Conservation (phyloP, 2,797 vertebrate genomes). For the Pempheris klunzingeri region DNA sequence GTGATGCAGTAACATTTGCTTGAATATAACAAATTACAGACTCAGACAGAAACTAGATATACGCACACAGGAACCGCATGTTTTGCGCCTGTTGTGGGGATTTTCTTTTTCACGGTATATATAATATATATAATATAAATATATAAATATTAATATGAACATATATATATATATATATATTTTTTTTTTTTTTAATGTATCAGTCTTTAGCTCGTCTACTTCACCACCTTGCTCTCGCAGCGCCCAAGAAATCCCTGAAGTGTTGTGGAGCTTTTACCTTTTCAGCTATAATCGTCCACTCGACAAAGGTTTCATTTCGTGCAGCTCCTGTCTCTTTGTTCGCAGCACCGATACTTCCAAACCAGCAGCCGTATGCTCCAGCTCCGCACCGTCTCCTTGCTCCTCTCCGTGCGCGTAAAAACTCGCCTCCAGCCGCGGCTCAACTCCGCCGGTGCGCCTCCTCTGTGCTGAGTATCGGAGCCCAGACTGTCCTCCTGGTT, state of each 20-base stretch:
- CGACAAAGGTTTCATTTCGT: constrained; percentile 46
- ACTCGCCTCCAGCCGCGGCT: constrained; percentile 21
- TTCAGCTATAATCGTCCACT: constrained; percentile 30
- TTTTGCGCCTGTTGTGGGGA: not conserved
- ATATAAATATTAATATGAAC: too few relatives aligned
- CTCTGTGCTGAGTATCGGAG: constrained; percentile 14
- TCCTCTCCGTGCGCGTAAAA: constrained; percentile 18
- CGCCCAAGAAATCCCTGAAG: not conserved
- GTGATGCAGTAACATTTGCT: not conserved
- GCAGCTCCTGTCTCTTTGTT: constrained; percentile 8
- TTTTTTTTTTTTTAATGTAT: not conserved
- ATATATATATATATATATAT: too few relatives aligned
- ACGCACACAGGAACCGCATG: not conserved
- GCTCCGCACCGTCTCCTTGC: not conserved
- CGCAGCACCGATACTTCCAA: not conserved
- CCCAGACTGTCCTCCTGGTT: constrained; percentile 24
- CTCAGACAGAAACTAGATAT: not conserved
- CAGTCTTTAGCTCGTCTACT: not conserved
- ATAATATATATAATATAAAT: too few relatives aligned
- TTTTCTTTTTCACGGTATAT: not conserved
- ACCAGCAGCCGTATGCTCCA: not conserved
- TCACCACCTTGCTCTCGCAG: not conserved
- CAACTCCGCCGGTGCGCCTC: constrained; percentile 57
- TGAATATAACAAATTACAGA: not conserved
- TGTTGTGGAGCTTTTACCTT: constrained; percentile 49